A percentile compares a stretch with the other conserved stretches of the same genome.
These are phyloP conservation scores for Eupristina koningsbergeri DNA, from an alignment of 1,140 invertebrate species.

Conservation along the genomic window DNA sequence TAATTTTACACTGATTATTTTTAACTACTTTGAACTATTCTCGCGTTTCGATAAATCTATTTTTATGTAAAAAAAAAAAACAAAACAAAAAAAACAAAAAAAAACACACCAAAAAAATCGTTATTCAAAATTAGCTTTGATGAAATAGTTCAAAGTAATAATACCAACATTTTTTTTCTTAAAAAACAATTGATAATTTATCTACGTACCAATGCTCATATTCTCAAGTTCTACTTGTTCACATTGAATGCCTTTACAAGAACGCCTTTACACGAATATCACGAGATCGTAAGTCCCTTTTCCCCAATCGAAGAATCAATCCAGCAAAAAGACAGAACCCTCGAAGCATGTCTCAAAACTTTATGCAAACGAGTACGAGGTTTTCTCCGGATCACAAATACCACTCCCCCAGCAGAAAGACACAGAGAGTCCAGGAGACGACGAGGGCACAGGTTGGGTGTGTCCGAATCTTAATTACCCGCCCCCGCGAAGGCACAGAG, in stretches of 20 bases:
- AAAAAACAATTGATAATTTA: no score
- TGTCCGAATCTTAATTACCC: constrained; percentile 74
- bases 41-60: not conserved
- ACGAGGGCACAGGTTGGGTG: constrained; percentile 68
- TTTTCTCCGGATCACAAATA: constrained; percentile 63
- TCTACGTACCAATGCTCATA: not conserved
- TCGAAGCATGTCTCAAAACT: not conserved
- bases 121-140: no score
- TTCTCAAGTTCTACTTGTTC: not conserved
- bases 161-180: not conserved
- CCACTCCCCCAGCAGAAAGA: constrained; percentile 66
- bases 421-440: constrained; percentile 60
- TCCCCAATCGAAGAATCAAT: not conserved
- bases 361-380: constrained; percentile 69
- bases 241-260: not conserved
- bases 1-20: not conserved
- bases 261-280: no score
- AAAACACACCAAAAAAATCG: no score
- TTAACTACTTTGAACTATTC: not conserved
- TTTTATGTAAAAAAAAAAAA: no score
- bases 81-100: no score
- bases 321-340: not conserved
- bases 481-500: constrained; percentile 58
- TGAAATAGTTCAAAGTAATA: not conserved
- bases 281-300: not conserved